phyloP scores from a whole-genome alignment of 1,140 invertebrate genomes.

The Dendroctonus ponderosae region DNA sequence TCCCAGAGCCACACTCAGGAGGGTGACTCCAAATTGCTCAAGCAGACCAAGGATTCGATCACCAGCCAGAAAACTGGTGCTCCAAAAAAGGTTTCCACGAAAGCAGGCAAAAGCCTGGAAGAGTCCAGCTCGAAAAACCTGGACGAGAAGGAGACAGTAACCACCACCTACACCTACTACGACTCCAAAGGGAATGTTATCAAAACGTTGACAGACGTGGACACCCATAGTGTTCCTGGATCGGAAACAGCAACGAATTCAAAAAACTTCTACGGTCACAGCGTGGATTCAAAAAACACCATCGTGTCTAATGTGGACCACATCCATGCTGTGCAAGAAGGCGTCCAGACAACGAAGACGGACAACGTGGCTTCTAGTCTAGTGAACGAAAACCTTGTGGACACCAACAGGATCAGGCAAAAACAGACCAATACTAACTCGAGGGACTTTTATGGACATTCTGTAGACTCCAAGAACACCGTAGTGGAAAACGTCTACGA shows the following conservation, averaged over 20 bases:
- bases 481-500: conserved; percentile 43
- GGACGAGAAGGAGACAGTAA: conserved; percentile 36
- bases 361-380: conserved; percentile 16
- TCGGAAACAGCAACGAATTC: conserved; percentile 33
- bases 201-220: conserved; percentile 40
- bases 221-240: conserved; percentile 35
- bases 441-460: conserved; percentile 42
- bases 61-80: conserved; percentile 29
- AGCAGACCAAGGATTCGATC: conserved; percentile 30
- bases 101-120: conserved; percentile 1
- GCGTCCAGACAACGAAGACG: conserved; percentile 37
- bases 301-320: conserved; percentile 42
- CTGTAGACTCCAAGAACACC: conserved; percentile 35
- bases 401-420: conserved; percentile 37
- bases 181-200: conserved; percentile 47
- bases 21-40: conserved; percentile 9
- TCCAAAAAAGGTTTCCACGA: conserved; percentile 5
- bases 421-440: conserved; percentile 39
- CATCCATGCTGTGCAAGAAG: conserved; percentile 41
- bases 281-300: conserved; percentile 36
- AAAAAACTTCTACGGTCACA: conserved; percentile 42
- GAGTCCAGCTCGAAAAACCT: conserved; percentile 16
- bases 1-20: conserved; percentile 23
- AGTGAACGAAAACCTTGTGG: conserved; percentile 40
- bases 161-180: conserved; percentile 46